Conservation (phyloP, 2,888 invertebrate genomes). For the Xestia xanthographa region DNA sequence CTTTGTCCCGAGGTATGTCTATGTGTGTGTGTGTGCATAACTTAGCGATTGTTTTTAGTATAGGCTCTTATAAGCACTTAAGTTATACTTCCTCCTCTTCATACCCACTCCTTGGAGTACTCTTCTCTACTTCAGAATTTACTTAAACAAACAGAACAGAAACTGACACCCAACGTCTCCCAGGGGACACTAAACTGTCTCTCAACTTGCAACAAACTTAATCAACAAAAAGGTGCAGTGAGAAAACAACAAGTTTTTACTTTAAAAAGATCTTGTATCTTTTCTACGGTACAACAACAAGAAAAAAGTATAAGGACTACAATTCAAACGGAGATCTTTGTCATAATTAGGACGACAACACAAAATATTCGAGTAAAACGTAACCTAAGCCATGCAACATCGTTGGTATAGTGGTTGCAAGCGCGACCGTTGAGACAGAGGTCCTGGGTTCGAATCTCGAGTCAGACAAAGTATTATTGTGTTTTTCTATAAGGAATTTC, state of each 20-base stretch:
- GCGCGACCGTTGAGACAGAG: too few relatives aligned
- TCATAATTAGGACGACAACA: not conserved
- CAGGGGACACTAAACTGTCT: conserved; percentile 37
- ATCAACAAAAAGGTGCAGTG: conserved; percentile 47
- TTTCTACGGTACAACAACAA: not conserved
- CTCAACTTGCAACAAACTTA: conserved; percentile 41
- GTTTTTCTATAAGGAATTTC: too few relatives aligned
- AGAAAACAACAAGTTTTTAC: conserved; percentile 37
- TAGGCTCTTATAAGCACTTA: not conserved
- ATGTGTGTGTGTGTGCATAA: too few relatives aligned
- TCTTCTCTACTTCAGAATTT: conserved; percentile 13
- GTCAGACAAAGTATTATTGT: too few relatives aligned
- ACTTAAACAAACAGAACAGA: conserved; percentile 7
- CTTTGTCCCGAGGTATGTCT: too few relatives aligned
- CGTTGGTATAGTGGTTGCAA: too few relatives aligned
- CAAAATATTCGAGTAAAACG: too few relatives aligned
- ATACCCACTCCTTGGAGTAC: not conserved
- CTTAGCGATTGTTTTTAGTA: not conserved
- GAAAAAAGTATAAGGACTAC: not conserved
- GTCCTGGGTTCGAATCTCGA: too few relatives aligned
- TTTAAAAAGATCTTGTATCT: conserved; percentile 28
- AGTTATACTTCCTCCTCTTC: too few relatives aligned
- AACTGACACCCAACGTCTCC: conserved; percentile 18
- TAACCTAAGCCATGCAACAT: too few relatives aligned
- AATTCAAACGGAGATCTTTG: not conserved